Evolutionary conservation across 2,888 invertebrate species (phyloP), one percentile per base, ranked within the genome.

Genomic region (Drosophila sordidapex): DNA sequence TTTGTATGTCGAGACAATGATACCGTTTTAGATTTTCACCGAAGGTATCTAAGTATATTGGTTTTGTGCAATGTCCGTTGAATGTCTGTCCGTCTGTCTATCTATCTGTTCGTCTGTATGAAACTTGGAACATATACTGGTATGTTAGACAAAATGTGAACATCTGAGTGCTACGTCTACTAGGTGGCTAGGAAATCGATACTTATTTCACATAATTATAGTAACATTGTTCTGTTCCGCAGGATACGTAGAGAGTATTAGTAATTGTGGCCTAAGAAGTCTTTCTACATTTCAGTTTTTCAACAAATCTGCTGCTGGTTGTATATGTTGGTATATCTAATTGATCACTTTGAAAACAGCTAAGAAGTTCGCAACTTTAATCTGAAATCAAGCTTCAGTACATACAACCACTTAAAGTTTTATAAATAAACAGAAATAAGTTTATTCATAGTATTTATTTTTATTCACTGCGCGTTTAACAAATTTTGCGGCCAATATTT

Each of bases 301-400:
- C 13, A 46, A 21, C 13, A 21, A 46, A 21, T 46, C 7, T 4
- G 21, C 43, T 21, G 13, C 21, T 43, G 6, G n/a, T 21, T 11
- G n/a, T 31, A 31, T 31, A 8, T 21, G n/a, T n/a, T 13, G 11
- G 11, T 21, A 21, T 21, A 7, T 21, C n/a, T 11, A 29, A 49
- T 25, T 48, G 2, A 46, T 8, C 8, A 35, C 13, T 31, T 31
- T 10, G 10, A 31, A 31, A 35, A 33, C 31, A 82, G 86, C 29
- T 83, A 87, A 25, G 61, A 83, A 4, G 48, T 60, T 27, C 83
- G 83, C 38, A 48, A 33, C 36, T 86, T 87, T 2, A 81, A 77
- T 66, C 66, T 83, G 0, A 87, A 70, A 40, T 68, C 77, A n/a
- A 74, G 61, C 31, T 67, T 82, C 29, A 35, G 40, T 2, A 51